Evolutionary conservation across 2,113 vertebrate genomes (phyloP).

Genomic region (Cyanoramphus novaezelandiae): DNA sequence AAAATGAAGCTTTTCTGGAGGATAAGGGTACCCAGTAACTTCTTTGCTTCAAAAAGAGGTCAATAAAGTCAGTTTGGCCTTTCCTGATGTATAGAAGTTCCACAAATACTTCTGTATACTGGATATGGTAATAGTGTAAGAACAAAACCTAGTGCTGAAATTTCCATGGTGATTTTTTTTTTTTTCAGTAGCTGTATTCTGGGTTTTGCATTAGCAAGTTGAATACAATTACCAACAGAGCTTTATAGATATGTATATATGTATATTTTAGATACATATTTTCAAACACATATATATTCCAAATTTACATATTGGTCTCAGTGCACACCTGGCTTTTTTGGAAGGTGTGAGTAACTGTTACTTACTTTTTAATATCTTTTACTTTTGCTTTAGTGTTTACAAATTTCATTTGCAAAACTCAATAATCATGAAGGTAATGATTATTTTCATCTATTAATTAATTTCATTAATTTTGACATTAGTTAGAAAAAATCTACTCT

Average conservation of each 20-base stretch:
- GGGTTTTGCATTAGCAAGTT: background rate
- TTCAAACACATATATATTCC: background rate
- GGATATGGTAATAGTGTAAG: background rate
- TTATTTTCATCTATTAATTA: background rate
- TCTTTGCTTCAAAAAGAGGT: background rate
- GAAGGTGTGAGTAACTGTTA: background rate
- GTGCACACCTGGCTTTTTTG: background rate
- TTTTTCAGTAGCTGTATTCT: background rate
- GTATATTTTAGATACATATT: background rate
- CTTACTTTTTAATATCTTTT: background rate
- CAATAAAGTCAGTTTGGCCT: background rate
- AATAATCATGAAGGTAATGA: background rate
- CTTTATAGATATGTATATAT: background rate
- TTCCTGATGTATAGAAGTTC: background rate
- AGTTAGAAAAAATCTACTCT: background rate
- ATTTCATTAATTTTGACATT: background rate
- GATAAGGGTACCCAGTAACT: background rate
- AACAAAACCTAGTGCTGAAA: background rate
- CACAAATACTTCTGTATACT: background rate
- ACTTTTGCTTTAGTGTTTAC: background rate
- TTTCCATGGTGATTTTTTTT: background rate
- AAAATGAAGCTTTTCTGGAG: background rate
- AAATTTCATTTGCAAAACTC: background rate
- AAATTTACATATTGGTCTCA: background rate
- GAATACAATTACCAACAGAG: background rate